Conservation (phyloP, 2,888 invertebrate genomes). For the Drosophila limbata region DNA sequence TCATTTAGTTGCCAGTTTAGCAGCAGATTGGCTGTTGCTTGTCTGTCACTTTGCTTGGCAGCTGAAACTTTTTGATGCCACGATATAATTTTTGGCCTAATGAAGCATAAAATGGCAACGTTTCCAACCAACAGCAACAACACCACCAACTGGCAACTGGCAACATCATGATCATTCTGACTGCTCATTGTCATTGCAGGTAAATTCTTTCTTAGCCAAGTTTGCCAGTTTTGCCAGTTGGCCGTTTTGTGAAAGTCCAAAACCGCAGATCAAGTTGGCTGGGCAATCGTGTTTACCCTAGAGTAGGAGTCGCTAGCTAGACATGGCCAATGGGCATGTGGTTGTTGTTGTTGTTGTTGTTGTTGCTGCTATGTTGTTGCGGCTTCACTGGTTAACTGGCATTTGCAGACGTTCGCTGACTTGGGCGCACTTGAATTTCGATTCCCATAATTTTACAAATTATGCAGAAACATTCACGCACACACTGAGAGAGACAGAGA, state of each 20-base stretch:
- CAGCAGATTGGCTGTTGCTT: conserved; percentile 57
- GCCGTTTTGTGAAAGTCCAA: conserved; percentile 73
- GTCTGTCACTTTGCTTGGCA: conserved; percentile 62
- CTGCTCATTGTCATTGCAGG: conserved; percentile 60
- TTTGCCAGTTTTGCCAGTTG: conserved; percentile 49
- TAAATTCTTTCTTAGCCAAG: conserved; percentile 55
- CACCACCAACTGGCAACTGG: conserved; percentile 19
- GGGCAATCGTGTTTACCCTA: conserved; percentile 71
- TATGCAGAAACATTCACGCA: conserved; percentile 70
- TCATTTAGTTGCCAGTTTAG: conserved; percentile 66
- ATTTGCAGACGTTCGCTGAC: conserved; percentile 52
- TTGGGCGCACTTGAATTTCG: conserved; percentile 64
- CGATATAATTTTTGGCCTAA: conserved; percentile 77
- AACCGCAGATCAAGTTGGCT: conserved; percentile 67
- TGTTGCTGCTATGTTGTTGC: conserved; percentile 34
- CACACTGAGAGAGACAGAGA: conserved; percentile 40
- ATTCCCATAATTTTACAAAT: conserved; percentile 78
- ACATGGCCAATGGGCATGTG: conserved; percentile 52
- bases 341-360: background rate
- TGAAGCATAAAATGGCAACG: conserved; percentile 77
- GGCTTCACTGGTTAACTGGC: conserved; percentile 69
- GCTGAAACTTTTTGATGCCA: conserved; percentile 52
- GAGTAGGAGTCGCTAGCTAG: conserved; percentile 67
- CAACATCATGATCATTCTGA: conserved; percentile 56
- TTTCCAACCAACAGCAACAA: conserved; percentile 8